A percentile compares a stretch with the other conserved stretches of the same genome.
Evolutionary conservation across 2,797 vertebrate genomes (phyloP).

Genomic region (Danio aesculapii): DNA sequence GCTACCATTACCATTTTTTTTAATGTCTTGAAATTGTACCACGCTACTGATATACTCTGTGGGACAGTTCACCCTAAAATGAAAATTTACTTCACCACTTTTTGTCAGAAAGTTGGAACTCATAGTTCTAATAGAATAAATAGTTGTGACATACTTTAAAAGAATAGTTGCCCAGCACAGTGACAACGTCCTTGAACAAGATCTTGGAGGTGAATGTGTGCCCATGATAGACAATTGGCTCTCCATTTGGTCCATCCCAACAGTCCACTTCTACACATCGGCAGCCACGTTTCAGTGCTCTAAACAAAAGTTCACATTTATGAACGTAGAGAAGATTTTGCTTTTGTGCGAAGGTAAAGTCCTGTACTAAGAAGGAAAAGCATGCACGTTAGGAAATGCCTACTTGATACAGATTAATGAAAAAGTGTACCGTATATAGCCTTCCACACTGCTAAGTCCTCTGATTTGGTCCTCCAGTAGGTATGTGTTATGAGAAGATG

Average conservation of each 20-base stretch:
- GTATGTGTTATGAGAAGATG: constrained; percentile 87
- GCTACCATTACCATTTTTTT: background rate
- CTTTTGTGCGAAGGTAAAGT: background rate
- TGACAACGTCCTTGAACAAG: constrained; percentile 91
- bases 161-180: constrained; percentile 86
- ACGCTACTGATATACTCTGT: background rate
- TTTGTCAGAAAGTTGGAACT: background rate
- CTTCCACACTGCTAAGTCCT: constrained; percentile 85
- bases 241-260: constrained; percentile 92
- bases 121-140: background rate
- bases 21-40: background rate
- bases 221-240: constrained; percentile 93
- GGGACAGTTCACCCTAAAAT: too few species aligned
- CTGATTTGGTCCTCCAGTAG: constrained; percentile 88
- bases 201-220: constrained; percentile 95
- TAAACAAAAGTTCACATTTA: constrained; percentile 56
- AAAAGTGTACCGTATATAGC: constrained; percentile 80
- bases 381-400: background rate
- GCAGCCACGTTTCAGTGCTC: constrained; percentile 88
- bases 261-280: constrained; percentile 93
- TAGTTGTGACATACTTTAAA: constrained; percentile 79
- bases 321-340: background rate
- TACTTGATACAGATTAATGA: background rate
- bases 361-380: background rate
- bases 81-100: background rate